Base-by-base conservation (phyloP, 2,113 vertebrate genomes). In the Silurus glanis region DNA sequence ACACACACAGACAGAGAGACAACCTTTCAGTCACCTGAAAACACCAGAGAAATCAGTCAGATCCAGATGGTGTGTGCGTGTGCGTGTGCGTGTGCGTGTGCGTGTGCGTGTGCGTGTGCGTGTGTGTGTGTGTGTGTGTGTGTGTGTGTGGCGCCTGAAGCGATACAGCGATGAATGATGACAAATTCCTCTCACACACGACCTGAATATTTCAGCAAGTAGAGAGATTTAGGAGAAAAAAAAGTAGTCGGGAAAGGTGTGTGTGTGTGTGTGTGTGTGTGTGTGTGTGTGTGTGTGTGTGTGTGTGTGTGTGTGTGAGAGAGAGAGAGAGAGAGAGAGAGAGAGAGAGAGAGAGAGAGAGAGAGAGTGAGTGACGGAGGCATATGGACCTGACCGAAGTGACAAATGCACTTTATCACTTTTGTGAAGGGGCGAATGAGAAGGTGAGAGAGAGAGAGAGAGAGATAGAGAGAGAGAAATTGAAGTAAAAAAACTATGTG, bases 151-250 rank as follows among this genome's bases (percentile, higher is more conserved):
- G 45, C 47, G 45, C 84, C 84, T 37, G 49, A 49, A 66, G 84
- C 84, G 28, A 67, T 76, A 85, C 28, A 53, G 25, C 59, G 8
- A 66, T 80, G 84, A 85, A 64, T 55, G 61, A 85, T 82, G 59
- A 80, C 53, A 62, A 66, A 28, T 23, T 85, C 62, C 76, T 80
- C 75, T 85, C 84, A 51, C 75, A 80, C 84, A 67, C 9, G 62
- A 80, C 74, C 75, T 79, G 84, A 85, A 85, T 85, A 85, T 85
- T 85, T 85, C 84, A 69, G 84, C 83, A 78, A 72, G 84, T 53
- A 19, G n/a, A 85, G 55, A 28, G 10, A 64, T 66, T 84, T 89
- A 7, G 25, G 78, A 49, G 45, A 61, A n/a, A 59, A 37, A 17
- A 75, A 64, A 55, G 51, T 37, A 37, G 28, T 37, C 28, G 28